Conservation (phyloP, 2,888 invertebrate species). For the Fissipunctia ypsillon region DNA sequence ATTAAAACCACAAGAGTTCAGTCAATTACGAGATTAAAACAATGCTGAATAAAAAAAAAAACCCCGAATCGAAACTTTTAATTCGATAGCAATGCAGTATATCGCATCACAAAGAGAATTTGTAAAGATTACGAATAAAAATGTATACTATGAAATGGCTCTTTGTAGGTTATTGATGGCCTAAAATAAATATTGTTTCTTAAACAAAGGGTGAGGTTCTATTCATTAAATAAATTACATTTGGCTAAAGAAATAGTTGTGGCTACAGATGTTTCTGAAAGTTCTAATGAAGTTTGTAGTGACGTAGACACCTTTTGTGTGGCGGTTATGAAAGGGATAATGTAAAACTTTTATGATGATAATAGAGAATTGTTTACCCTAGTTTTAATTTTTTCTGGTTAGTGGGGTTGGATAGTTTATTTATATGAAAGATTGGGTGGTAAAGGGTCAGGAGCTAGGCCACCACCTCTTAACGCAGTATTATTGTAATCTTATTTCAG, state of each 20-base stretch:
- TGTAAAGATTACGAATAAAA: neutral
- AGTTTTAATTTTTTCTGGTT: slow-evolving; percentile 32
- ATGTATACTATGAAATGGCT: neutral
- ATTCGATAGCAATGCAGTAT: neutral
- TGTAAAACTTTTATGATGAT: slow-evolving; percentile 43
- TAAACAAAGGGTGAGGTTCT: slow-evolving; percentile 35
- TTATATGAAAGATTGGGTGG: slow-evolving; percentile 33
- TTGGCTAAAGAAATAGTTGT: slow-evolving; percentile 39
- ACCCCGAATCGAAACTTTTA: neutral
- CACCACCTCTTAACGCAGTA: no score
- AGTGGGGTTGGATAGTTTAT: slow-evolving; percentile 26
- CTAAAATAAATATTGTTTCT: slow-evolving; percentile 46
- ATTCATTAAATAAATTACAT: slow-evolving; percentile 44
- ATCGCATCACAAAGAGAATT: slow-evolving; percentile 7
- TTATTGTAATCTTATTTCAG: no score
- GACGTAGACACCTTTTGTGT: slow-evolving; percentile 39
- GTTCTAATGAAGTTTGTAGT: slow-evolving; percentile 36
- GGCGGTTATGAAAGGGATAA: slow-evolving; percentile 21
- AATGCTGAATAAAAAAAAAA: neutral
- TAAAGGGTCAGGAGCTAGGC: no score
- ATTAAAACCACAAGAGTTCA: neutral
- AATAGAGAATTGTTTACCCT: slow-evolving; percentile 29
- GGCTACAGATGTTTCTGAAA: slow-evolving; percentile 44
- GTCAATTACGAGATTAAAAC: slow-evolving; percentile 8
- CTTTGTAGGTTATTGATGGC: slow-evolving; percentile 37